Evolutionary conservation across 2,888 invertebrate genomes (phyloP).

Genomic region (Mystacides longicornis): DNA sequence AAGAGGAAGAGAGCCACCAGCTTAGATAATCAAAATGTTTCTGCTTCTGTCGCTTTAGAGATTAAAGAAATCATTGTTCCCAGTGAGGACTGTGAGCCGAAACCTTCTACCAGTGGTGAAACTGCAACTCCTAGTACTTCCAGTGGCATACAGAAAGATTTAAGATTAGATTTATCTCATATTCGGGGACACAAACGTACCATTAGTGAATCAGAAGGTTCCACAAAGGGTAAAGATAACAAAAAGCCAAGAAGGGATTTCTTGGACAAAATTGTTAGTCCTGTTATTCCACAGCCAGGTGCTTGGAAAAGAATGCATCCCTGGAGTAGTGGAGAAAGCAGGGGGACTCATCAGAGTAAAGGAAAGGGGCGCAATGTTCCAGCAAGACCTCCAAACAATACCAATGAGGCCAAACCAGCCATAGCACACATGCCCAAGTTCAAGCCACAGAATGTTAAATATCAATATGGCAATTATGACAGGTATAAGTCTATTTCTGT

Average conservation of each 20-base stretch:
- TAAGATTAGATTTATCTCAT: constrained; percentile 30
- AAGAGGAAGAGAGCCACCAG: constrained; percentile 38
- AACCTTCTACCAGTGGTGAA: constrained; percentile 28
- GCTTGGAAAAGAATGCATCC: constrained; percentile 61
- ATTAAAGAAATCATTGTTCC: constrained; percentile 35
- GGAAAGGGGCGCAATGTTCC: constrained; percentile 33
- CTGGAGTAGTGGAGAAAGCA: constrained; percentile 40
- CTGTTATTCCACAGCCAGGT: constrained; percentile 84
- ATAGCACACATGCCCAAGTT: constrained; percentile 53
- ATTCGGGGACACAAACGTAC: constrained; percentile 41
- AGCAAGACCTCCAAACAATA: constrained; percentile 3
- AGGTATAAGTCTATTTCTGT: constrained; percentile 42
- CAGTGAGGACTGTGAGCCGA: constrained; percentile 10
- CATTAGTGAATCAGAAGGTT: constrained; percentile 49
- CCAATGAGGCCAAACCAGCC: constrained; percentile 34
- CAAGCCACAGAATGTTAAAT: constrained; percentile 68
- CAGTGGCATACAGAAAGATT: constrained; percentile 29
- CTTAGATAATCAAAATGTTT: constrained; percentile 2
- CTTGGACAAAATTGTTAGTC: constrained; percentile 86
- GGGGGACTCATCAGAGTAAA: constrained; percentile 40
- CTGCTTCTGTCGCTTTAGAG: constrained; percentile 19
- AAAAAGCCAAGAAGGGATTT: constrained; percentile 61
- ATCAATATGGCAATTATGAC: constrained; percentile 95
- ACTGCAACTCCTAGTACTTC: constrained; percentile 30
- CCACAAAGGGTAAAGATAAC: constrained; percentile 45